Base-by-base conservation (phyloP, 2,888 invertebrate species). In the Drosophila paranaensis region DNA sequence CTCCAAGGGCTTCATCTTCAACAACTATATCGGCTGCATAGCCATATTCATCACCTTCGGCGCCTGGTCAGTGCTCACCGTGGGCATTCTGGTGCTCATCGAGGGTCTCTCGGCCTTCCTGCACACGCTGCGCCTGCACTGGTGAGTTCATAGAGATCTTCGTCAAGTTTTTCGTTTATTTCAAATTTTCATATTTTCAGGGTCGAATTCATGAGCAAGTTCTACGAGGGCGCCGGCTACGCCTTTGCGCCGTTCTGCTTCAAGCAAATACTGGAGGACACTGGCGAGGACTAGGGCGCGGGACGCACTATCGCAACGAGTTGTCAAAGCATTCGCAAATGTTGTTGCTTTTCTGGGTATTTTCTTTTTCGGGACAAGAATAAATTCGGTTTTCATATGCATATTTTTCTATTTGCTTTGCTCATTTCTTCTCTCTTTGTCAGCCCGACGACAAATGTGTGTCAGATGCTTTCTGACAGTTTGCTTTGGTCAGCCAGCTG, bases 21-120 rank as follows among this genome's bases (percentile, higher is more conserved):
- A 40, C 0, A 50, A 20, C 37, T 97, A 96, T 94, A 90, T 94
- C 20, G 97, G 97, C 57, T 95, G 95, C 53, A 93, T 97, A 61
- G 93, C 96, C 69, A 93, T 98, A 56, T 98, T 96, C 94, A 93
- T 96, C 25, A 94, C 98, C 45, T 99, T 99, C 94, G 96, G 95
- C 65, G 95, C 96, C 90, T 99, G 99, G 98, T 96, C 97, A 56
- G 94, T 95, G 37, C 95, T 99, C 77, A 99, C 99, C 0, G 94
- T 99, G 50, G 97, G 97, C 88, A 98, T 99, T 92, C 95, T 99
- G 71, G 97, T 99, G 77, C 95, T 99, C 90, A 99, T 99, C 98
- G 99, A 99, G 94, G 99, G 99, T 6, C 95, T 99, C 14, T 99
- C 99, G 13, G 99, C 99, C 46, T 99, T 99, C 94, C 94, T 99